Conservation (phyloP, 2,888 invertebrate species). For the Endotricha flammealis region DNA sequence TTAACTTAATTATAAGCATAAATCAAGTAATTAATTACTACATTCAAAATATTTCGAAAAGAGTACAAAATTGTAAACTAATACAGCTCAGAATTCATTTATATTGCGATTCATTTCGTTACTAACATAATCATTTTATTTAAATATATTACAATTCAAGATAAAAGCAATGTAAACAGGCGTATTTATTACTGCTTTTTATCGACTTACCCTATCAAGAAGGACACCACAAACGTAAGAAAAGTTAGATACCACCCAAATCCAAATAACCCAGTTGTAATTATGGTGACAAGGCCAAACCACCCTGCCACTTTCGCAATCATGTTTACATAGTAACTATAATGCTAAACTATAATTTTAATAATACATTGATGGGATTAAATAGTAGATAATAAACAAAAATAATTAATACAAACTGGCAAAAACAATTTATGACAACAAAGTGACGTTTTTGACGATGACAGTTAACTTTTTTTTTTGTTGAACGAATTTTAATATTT, state of each 20-base stretch:
- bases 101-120: too few species aligned
- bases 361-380: not conserved
- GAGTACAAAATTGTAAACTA: too few species aligned
- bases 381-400: slow-evolving; percentile 31
- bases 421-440: too few species aligned
- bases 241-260: slow-evolving; percentile 58
- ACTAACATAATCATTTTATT: too few species aligned
- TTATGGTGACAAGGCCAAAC: slow-evolving; percentile 61
- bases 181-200: not conserved
- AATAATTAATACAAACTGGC: slow-evolving; percentile 26
- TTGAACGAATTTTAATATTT: too few species aligned
- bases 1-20: too few species aligned
- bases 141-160: too few species aligned
- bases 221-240: slow-evolving; percentile 56
- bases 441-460: too few species aligned
- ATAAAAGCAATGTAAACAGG: not conserved
- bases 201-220: slow-evolving; percentile 60
- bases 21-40: too few species aligned
- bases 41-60: too few species aligned
- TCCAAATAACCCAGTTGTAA: slow-evolving; percentile 59
- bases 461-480: too few species aligned
- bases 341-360: slow-evolving; percentile 26
- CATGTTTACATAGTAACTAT: slow-evolving; percentile 35
- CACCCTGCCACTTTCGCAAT: slow-evolving; percentile 48
- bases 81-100: too few species aligned